Evolutionary conservation across 1,140 invertebrate genomes (phyloP).

Genomic region (Stegodyphus mimosarum): DNA sequence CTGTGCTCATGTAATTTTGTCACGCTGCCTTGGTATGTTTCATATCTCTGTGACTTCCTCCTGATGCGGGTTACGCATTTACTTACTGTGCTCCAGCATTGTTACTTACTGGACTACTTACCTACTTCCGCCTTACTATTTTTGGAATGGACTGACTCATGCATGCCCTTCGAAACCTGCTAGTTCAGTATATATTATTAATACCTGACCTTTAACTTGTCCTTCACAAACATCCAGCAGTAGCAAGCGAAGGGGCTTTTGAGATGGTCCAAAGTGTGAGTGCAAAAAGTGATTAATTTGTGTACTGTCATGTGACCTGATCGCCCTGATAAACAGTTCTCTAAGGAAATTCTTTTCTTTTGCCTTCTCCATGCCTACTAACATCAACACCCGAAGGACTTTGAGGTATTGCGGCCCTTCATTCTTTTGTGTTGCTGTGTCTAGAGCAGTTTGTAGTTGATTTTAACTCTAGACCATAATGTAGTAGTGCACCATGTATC

Average conservation of each 20-base stretch:
- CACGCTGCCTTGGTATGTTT: constrained; percentile 58
- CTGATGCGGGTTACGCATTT: constrained; percentile 2
- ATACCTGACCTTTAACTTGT: constrained; percentile 41
- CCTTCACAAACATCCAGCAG: constrained; percentile 44
- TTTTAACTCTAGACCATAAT: constrained; percentile 56
- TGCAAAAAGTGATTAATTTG: constrained; percentile 62
- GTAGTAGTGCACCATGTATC: constrained; percentile 55
- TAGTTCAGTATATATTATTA: constrained; percentile 51
- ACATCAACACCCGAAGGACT: constrained; percentile 57
- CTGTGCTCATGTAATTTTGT: constrained; percentile 56
- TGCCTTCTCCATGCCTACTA: constrained; percentile 52
- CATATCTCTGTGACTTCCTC: constrained; percentile 52
- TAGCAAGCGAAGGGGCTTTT: constrained; percentile 86
- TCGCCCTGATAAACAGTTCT: constrained; percentile 36
- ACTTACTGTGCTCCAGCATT: constrained; percentile 39
- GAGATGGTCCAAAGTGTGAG: constrained; percentile 88
- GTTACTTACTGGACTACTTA: constrained; percentile 39
- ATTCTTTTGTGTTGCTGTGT: constrained; percentile 60
- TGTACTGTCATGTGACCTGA: constrained; percentile 43
- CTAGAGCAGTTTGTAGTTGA: constrained; percentile 58
- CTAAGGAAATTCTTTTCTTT: constrained; percentile 60
- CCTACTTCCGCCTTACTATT: constrained; percentile 44
- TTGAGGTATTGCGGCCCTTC: constrained; percentile 61
- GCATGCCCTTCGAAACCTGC: constrained; percentile 61
- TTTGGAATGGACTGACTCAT: constrained; percentile 61